Conservation (phyloP, 2,888 invertebrate species). For the Agonopterix arenella region DNA sequence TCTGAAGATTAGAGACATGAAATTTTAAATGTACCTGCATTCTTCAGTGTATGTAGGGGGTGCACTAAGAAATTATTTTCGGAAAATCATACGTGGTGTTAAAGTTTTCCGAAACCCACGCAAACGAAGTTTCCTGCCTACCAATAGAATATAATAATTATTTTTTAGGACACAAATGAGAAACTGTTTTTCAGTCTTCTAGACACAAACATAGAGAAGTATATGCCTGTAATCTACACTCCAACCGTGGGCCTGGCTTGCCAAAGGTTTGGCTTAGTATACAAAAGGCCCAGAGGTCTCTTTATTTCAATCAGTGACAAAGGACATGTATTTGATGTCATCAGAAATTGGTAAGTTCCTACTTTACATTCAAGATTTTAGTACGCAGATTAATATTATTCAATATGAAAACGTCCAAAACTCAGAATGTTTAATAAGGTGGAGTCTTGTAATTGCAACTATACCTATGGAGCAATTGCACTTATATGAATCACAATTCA, state of each 20-base stretch:
- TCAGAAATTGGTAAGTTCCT: conserved; percentile 87
- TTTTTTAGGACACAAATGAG: conserved; percentile 91
- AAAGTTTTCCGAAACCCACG: too few relatives aligned
- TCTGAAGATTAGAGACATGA: too few relatives aligned
- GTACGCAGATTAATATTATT: too few relatives aligned
- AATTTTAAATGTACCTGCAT: too few relatives aligned
- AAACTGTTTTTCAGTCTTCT: conserved; percentile 91
- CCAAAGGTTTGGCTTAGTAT: conserved; percentile 94
- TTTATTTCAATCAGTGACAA: conserved; percentile 95
- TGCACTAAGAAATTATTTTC: too few relatives aligned
- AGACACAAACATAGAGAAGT: conserved; percentile 88
- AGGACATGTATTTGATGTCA: conserved; percentile 88
- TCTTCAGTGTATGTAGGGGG: too few relatives aligned
- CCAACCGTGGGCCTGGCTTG: conserved; percentile 97
- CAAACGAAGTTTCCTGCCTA: too few relatives aligned
- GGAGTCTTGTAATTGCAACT: too few relatives aligned
- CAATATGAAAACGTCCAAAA: too few relatives aligned
- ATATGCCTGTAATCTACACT: conserved; percentile 97
- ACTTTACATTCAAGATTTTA: neutral
- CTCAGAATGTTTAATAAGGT: too few relatives aligned
- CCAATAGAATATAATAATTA: neutral
- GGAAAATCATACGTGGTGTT: neutral
- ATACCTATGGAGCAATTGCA: too few relatives aligned
- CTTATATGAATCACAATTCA: too few relatives aligned
- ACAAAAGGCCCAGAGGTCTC: conserved; percentile 91